These are phyloP conservation scores for Leuciscus idus DNA, from an alignment of 2,113 vertebrate species.

Conservation along the genomic window DNA sequence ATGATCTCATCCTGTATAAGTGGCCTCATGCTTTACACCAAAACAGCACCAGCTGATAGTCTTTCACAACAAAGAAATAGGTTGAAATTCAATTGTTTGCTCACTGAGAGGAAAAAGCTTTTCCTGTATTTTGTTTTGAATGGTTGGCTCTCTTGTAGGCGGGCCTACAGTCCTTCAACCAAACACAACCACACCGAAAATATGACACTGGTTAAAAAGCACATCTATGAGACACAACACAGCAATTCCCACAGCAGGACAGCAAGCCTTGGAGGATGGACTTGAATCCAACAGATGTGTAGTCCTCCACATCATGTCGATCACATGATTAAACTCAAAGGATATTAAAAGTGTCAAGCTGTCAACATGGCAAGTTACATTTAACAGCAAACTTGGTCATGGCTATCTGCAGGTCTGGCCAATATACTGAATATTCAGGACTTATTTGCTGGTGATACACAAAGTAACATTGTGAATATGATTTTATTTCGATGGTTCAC, in stretches of 20 bases:
- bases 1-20: not conserved
- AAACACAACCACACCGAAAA: slow-evolving; percentile 2
- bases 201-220: not conserved
- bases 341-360: not conserved
- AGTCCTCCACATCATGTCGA: not conserved
- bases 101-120: not conserved
- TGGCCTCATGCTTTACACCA: not conserved
- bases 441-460: not conserved
- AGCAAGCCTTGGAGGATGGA: not conserved
- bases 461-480: not conserved
- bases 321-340: not conserved
- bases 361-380: not conserved
- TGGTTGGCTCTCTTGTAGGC: not conserved
- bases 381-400: not conserved
- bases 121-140: not conserved
- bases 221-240: not conserved
- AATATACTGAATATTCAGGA: not conserved
- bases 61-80: slow-evolving; percentile 13
- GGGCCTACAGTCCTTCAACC: not conserved
- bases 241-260: not conserved
- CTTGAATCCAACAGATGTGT: not conserved
- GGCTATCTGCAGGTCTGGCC: not conserved
- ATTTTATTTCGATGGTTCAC: too few species aligned
- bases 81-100: not conserved
- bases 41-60: not conserved